Conservation (phyloP, 2,797 vertebrate genomes). For the Chelon auratus region DNA sequence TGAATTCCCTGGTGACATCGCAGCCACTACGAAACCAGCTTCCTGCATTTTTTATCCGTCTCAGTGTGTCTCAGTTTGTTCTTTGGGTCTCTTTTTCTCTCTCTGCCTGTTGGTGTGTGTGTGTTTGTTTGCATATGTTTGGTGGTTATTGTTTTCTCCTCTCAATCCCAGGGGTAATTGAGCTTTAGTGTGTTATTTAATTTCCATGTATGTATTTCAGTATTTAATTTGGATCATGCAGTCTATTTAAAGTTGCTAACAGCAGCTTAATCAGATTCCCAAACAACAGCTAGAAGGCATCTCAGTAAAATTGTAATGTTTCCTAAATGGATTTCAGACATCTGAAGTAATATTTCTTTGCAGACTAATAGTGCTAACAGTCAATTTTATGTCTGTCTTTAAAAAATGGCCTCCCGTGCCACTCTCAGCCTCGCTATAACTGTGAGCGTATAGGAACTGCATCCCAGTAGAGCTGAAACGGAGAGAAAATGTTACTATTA, state of each 20-base stretch:
- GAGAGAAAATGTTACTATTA: conserved; percentile 45
- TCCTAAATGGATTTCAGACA: conserved; percentile 18
- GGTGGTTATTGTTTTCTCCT: conserved; percentile 51
- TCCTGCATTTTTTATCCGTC: conserved; percentile 69
- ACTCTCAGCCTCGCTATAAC: conserved; percentile 9
- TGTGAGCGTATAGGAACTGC: conserved; percentile 30
- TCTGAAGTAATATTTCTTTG: conserved; percentile 33
- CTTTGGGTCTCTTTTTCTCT: conserved; percentile 40
- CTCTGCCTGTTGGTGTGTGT: not conserved
- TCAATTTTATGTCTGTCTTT: conserved; percentile 28
- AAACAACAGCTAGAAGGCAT: conserved; percentile 38
- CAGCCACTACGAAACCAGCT: conserved; percentile 70
- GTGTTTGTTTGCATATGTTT: conserved; percentile 20
- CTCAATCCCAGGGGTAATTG: conserved; percentile 64
- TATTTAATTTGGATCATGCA: conserved; percentile 60
- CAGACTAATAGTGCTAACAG: not conserved
- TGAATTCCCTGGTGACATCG: conserved; percentile 74
- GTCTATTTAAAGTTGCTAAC: conserved; percentile 53
- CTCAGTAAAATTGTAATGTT: conserved; percentile 24
- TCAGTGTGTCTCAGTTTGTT: conserved; percentile 62
- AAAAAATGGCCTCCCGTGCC: conserved; percentile 19
- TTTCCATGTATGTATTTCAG: conserved; percentile 63
- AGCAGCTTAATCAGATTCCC: conserved; percentile 51
- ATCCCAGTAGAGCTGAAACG: conserved; percentile 19
- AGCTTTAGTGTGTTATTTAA: conserved; percentile 66